Conservation (phyloP, 2,888 invertebrate species). For the Taphrorychus bicolor region DNA sequence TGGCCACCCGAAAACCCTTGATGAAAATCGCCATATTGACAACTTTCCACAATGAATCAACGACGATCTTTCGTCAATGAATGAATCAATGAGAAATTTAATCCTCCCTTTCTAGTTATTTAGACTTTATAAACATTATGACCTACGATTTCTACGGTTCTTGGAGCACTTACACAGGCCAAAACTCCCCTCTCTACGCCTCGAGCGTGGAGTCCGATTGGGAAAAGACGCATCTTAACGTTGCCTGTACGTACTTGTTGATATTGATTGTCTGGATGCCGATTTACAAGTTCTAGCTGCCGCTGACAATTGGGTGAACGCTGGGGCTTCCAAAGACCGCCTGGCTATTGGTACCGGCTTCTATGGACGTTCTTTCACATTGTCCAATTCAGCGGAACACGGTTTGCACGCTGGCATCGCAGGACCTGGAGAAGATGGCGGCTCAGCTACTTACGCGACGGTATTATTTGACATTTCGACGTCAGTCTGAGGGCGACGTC, state of each 20-base stretch:
- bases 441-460: slow-evolving; percentile 2
- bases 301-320: slow-evolving; percentile 25
- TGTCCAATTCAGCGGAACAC: slow-evolving; percentile 12
- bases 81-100: background rate
- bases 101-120: slow-evolving; percentile 14
- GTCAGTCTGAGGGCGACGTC: no score
- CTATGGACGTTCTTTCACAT: slow-evolving; percentile 28
- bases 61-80: no score
- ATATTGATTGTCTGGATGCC: background rate
- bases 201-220: slow-evolving; percentile 14
- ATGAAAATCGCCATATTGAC: background rate
- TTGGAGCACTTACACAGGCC: slow-evolving; percentile 28
- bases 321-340: slow-evolving; percentile 26
- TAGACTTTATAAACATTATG: slow-evolving; percentile 32
- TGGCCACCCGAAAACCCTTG: no score
- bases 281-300: slow-evolving; percentile 1
- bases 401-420: slow-evolving; percentile 17
- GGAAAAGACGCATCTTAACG: slow-evolving; percentile 20
- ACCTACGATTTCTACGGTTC: slow-evolving; percentile 30
- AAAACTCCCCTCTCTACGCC: slow-evolving; percentile 23
- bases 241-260: background rate
- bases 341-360: slow-evolving; percentile 24
- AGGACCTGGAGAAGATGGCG: slow-evolving; percentile 16
- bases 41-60: background rate
- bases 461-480: slow-evolving; percentile 5